Percentiles rank a stretch among this genome's conserved stretches.
Conservation (phyloP, 2,888 invertebrate genomes). For the Lysandra coridon region DNA sequence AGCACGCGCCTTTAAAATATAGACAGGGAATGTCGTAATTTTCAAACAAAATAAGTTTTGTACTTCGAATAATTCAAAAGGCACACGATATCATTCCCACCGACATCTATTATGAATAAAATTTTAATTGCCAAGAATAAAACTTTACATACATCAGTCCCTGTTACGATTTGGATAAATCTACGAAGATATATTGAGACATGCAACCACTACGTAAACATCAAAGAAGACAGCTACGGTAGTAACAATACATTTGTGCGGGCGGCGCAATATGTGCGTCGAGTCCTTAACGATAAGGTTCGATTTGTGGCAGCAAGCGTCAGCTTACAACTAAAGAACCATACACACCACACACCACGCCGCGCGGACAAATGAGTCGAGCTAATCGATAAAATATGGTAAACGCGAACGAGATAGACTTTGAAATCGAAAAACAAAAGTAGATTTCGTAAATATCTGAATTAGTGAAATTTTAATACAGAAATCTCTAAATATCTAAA, state of each 20-base stretch:
- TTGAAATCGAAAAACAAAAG: slow-evolving; percentile 58
- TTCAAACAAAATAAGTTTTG: not conserved
- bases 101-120: slow-evolving; percentile 5
- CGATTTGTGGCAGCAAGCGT: slow-evolving; percentile 13
- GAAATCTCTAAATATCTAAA: slow-evolving; percentile 48
- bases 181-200: slow-evolving; percentile 13
- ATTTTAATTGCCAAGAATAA: slow-evolving; percentile 14
- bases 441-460: slow-evolving; percentile 23
- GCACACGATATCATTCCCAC: slow-evolving; percentile 21
- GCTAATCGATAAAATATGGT: slow-evolving; percentile 66
- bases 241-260: slow-evolving; percentile 21
- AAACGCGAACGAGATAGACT: slow-evolving; percentile 74
- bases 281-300: not conserved
- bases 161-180: slow-evolving; percentile 12
- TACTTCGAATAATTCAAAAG: slow-evolving; percentile 18
- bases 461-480: slow-evolving; percentile 23
- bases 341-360: slow-evolving; percentile 21
- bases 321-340: slow-evolving; percentile 11
- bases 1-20: not conserved
- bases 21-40: not conserved
- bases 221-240: slow-evolving; percentile 19
- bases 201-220: slow-evolving; percentile 11
- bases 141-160: slow-evolving; percentile 19
- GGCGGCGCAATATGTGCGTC: slow-evolving; percentile 15
- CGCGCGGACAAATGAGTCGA: slow-evolving; percentile 50